These are phyloP conservation scores for Ophion ellenae DNA, from an alignment of 2,888 invertebrate species.

Conservation along the genomic window DNA sequence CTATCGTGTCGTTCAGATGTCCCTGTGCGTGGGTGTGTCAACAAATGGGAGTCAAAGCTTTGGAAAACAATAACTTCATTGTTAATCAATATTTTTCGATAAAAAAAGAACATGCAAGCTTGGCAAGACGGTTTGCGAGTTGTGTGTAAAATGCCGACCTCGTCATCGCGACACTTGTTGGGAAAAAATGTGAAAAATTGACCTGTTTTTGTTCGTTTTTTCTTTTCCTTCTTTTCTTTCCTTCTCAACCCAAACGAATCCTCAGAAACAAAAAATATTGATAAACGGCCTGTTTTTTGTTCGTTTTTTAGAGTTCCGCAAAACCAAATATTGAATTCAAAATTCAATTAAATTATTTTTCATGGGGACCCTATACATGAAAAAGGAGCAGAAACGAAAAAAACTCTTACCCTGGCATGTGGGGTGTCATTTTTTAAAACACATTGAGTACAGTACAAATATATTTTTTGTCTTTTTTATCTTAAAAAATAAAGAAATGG, in stretches of 20 bases:
- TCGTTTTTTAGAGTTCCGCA: too few species aligned
- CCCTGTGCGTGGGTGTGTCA: conserved; percentile 83
- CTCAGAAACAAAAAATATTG: background rate
- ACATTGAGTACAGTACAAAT: too few species aligned
- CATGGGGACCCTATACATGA: too few species aligned
- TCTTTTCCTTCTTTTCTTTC: background rate
- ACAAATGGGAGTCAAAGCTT: background rate
- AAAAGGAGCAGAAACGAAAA: too few species aligned
- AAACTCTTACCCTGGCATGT: too few species aligned
- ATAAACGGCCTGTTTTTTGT: background rate
- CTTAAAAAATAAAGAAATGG: too few species aligned
- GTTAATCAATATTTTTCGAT: background rate
- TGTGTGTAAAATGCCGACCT: background rate
- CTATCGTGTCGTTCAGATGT: conserved; percentile 92
- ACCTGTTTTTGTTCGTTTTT: background rate
- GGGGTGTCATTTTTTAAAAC: too few species aligned
- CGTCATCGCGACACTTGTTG: background rate
- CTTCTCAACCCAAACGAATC: background rate
- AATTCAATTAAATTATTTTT: too few species aligned
- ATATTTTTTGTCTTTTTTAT: too few species aligned
- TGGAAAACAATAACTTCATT: background rate
- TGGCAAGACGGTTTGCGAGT: background rate
- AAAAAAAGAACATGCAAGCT: background rate
- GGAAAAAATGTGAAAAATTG: background rate
- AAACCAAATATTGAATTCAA: too few species aligned